Evolutionary conservation across 2,797 vertebrate species (phyloP).

Genomic region (Caiman crocodilus): DNA sequence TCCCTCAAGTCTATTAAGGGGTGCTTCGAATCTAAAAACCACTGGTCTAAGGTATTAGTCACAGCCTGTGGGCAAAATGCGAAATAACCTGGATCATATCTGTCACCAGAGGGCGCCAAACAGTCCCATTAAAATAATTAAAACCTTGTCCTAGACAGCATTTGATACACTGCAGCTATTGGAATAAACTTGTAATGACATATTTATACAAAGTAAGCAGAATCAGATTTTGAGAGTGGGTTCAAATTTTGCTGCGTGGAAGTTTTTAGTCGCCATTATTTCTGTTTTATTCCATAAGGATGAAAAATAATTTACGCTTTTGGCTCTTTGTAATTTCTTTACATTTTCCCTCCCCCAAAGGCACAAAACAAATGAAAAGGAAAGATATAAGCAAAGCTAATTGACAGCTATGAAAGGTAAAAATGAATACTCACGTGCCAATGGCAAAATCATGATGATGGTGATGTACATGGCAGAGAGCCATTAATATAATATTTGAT

Average conservation of each 20-base stretch:
- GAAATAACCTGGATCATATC: not conserved
- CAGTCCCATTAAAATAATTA: accelerated
- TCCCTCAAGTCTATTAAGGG: too few relatives aligned
- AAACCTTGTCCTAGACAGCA: accelerated
- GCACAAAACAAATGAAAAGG: not conserved
- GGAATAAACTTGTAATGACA: not conserved
- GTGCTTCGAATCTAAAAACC: not conserved
- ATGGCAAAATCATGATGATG: not conserved
- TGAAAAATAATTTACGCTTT: not conserved
- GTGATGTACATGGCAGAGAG: conserved; percentile 22
- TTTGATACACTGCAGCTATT: not conserved
- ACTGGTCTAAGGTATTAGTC: not conserved
- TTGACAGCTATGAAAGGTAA: not conserved
- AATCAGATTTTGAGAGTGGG: not conserved
- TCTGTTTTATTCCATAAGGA: not conserved
- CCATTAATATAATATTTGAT: conserved; percentile 48
- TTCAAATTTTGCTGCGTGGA: not conserved
- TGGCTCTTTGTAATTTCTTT: too few relatives aligned
- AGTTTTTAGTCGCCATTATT: not conserved
- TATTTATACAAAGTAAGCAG: not conserved
- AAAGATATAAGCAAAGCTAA: not conserved
- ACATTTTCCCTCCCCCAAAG: not conserved
- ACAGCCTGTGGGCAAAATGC: not conserved
- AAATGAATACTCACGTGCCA: not conserved
- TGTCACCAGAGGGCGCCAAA: not conserved